Base-by-base conservation (phyloP, 64 coral and sea anemone species). In the Astreopora myriophthalma region DNA sequence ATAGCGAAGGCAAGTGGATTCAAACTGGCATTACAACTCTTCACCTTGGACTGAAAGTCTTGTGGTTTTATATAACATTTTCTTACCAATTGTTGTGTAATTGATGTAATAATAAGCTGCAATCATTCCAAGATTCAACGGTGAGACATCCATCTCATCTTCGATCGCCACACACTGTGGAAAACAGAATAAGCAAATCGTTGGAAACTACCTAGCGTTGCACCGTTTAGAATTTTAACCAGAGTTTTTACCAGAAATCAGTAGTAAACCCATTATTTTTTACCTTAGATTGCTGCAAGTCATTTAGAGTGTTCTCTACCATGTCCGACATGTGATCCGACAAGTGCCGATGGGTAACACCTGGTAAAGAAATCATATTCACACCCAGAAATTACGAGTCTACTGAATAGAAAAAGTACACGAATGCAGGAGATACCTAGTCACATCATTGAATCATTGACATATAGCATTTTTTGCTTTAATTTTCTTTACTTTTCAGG, bases 251-350 rank as follows among this genome's bases (percentile, higher is more conserved):
- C 29, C 52, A 23, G 16, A 69, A 1, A 0, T 2, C 57, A 25
- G 7, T 1, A 24, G 28, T 34, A 1, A 14, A 68, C 70, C 19
- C 14, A 35, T 3, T 23, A 74, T 17, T 19, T 63, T 30, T 27
- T 89, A 98, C 96, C 71, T 98, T 94, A 3, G 96, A 98, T 73
- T 98, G 96, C 51, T 98, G 82, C 75, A 98, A 60, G 64, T 98
- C 96, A 63, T 92, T 98, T n/a, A 98, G 88, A 0, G 96, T 98
- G 85, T 98, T 94, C 77, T 98, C 96, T 14, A 98, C 96, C 70
- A 98, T 89, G 58, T 98, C 96, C 24, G 96, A 98, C 96, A 98
- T 98, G 61, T 98, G 96, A 86, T 98, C 96, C 30, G 96, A 98
- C 6, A 98, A 58, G 75, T 98, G 96, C 22, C 94, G 90, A 84